A percentile compares a stretch with the other conserved stretches of the same genome.
Evolutionary conservation across 2,888 invertebrate species (phyloP).

Genomic region (Gonocerus acuteangulatus): DNA sequence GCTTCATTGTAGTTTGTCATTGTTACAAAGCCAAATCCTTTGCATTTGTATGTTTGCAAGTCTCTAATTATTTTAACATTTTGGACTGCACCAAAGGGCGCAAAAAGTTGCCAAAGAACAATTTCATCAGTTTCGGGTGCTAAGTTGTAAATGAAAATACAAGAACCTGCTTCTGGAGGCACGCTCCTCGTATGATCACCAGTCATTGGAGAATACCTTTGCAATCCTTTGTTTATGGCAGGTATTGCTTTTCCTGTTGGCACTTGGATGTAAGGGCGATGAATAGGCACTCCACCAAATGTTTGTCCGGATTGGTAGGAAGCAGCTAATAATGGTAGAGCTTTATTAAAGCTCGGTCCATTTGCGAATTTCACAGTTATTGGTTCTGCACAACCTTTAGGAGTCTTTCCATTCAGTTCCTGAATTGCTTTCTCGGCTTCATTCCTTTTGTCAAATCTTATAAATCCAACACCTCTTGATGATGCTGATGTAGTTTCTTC

Average conservation of each 20-base stretch:
- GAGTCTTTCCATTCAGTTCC: slow-evolving; percentile 79
- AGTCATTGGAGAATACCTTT: slow-evolving; percentile 75
- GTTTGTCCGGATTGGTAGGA: slow-evolving; percentile 55
- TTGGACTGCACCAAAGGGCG: slow-evolving; percentile 94
- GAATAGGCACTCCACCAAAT: slow-evolving; percentile 72
- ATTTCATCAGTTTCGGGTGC: slow-evolving; percentile 87
- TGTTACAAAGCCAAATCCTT: slow-evolving; percentile 96
- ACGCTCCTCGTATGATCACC: slow-evolving; percentile 53
- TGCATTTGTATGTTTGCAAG: slow-evolving; percentile 92
- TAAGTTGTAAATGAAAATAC: slow-evolving; percentile 84
- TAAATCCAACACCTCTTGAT: slow-evolving; percentile 79
- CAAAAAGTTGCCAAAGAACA: slow-evolving; percentile 89
- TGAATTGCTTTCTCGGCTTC: slow-evolving; percentile 86
- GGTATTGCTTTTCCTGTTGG: slow-evolving; percentile 74
- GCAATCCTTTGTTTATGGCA: slow-evolving; percentile 77
- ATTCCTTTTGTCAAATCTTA: slow-evolving; percentile 79
- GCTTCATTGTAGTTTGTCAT: slow-evolving; percentile 99
- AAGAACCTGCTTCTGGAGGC: background rate
- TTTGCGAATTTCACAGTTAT: slow-evolving; percentile 91
- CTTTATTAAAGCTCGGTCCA: slow-evolving; percentile 63
- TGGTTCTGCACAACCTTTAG: slow-evolving; percentile 78
- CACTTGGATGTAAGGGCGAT: slow-evolving; percentile 76
- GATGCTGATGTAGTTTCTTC: background rate
- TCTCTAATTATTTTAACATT: slow-evolving; percentile 95
- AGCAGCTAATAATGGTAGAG: slow-evolving; percentile 69